Conservation (phyloP, 2,797 vertebrate species). For the Myiotriccus ornatus region DNA sequence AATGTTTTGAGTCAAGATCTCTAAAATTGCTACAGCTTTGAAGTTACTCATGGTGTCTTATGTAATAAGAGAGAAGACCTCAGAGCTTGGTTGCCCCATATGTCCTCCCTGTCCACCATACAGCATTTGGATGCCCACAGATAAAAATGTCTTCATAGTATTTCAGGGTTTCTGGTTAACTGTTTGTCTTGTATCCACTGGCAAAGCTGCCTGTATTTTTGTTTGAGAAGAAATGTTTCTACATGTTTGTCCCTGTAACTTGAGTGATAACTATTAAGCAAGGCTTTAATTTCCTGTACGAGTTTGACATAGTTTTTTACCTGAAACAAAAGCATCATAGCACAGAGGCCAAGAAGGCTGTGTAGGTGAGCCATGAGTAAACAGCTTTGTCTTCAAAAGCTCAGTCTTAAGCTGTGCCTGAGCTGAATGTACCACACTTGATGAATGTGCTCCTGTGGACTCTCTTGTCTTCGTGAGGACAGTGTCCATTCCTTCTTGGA, state of each 20-base stretch:
- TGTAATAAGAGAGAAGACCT: not conserved
- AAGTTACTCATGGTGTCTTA: not conserved
- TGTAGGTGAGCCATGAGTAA: not conserved
- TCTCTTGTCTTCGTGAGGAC: fast-evolving
- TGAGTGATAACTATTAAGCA: not conserved
- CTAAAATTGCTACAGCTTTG: not conserved
- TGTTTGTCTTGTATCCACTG: not conserved
- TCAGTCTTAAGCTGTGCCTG: not conserved
- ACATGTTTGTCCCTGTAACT: not conserved
- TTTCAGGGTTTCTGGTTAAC: not conserved
- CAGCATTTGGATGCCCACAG: not conserved
- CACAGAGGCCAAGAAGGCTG: not conserved
- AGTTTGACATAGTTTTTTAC: not conserved
- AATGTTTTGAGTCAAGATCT: not conserved
- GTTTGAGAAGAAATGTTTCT: not conserved
- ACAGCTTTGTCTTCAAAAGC: not conserved
- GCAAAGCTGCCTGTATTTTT: not conserved
- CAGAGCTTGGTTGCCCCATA: not conserved
- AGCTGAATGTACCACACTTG: not conserved
- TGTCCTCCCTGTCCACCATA: not conserved
- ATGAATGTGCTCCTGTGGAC: not conserved
- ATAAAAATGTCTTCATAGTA: not conserved
- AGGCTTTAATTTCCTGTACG: not conserved
- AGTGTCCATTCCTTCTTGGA: not conserved
- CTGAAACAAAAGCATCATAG: not conserved